These are phyloP conservation scores for Rhea americana DNA, from an alignment of 2,113 vertebrate species.

Conservation along the genomic window DNA sequence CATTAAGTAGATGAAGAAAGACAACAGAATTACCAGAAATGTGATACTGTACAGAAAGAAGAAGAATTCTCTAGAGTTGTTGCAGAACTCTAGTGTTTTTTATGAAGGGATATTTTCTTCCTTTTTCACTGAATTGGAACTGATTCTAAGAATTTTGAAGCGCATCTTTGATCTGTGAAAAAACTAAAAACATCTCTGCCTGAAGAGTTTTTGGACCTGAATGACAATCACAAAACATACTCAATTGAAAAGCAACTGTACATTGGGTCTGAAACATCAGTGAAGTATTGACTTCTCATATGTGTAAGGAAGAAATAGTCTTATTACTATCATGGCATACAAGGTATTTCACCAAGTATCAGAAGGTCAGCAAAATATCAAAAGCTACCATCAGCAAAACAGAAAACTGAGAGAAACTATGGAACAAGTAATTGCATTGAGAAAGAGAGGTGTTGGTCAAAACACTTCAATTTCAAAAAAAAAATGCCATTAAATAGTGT, in stretches of 20 bases:
- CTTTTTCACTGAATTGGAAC: slow-evolving; percentile 4
- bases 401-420: neutral
- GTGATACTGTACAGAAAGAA: neutral
- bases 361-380: neutral
- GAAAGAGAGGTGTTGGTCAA: neutral
- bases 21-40: neutral
- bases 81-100: slow-evolving; percentile 10
- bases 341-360: neutral
- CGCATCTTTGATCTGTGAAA: slow-evolving; percentile 29
- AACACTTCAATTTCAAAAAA: neutral
- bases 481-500: neutral
- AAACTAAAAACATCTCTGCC: neutral
- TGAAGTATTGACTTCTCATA: neutral
- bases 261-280: neutral
- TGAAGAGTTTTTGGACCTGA: neutral
- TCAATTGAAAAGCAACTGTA: neutral
- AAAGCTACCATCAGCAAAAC: neutral
- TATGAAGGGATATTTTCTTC: neutral
- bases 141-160: slow-evolving; percentile 22
- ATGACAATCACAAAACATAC: neutral
- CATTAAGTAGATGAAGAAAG: neutral
- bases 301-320: neutral
- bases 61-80: neutral
- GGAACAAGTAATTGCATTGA: neutral
- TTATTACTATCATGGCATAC: neutral